Percentiles rank a stretch among this genome's conserved stretches.
phyloP scores from a whole-genome alignment of 2,888 invertebrate species.

The Epsilonema sp. region DNA sequence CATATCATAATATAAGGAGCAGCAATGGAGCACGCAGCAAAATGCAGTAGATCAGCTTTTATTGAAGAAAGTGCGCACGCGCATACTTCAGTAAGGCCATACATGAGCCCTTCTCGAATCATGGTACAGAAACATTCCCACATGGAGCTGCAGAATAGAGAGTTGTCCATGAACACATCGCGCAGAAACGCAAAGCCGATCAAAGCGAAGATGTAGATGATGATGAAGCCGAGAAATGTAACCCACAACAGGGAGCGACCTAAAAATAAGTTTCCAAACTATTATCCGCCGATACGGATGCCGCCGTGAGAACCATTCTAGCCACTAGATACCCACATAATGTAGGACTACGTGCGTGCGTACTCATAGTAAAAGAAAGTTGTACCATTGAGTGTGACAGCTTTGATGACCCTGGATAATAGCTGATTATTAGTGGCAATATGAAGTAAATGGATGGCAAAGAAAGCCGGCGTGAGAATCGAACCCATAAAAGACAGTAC shows the following conservation, averaged over 20 bases:
- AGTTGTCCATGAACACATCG: constrained; percentile 27
- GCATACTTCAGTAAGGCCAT: constrained; percentile 30
- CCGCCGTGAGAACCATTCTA: no score
- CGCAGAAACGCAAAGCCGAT: constrained; percentile 30
- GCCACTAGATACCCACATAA: no score
- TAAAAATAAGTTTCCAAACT: no score
- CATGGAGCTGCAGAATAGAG: constrained; percentile 28
- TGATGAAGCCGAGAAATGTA: constrained; percentile 29
- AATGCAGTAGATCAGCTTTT: no score
- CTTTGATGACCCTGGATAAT: constrained; percentile 28
- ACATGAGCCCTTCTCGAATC: constrained; percentile 31
- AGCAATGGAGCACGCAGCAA: background rate
- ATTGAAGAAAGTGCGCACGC: no score
- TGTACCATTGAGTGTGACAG: constrained; percentile 31
- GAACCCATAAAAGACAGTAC: constrained; percentile 27
- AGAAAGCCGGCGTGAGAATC: constrained; percentile 28
- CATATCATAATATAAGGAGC: background rate
- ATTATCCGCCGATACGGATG: no score
- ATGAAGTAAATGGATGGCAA: constrained; percentile 30
- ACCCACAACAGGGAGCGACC: constrained; percentile 31
- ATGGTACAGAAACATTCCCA: constrained; percentile 33
- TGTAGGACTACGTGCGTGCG: no score
- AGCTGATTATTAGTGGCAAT: constrained; percentile 29
- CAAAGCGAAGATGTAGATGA: constrained; percentile 32
- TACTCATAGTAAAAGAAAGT: no score